Conservation (phyloP, 1,140 invertebrate genomes). For the Charaxes varanes region DNA sequence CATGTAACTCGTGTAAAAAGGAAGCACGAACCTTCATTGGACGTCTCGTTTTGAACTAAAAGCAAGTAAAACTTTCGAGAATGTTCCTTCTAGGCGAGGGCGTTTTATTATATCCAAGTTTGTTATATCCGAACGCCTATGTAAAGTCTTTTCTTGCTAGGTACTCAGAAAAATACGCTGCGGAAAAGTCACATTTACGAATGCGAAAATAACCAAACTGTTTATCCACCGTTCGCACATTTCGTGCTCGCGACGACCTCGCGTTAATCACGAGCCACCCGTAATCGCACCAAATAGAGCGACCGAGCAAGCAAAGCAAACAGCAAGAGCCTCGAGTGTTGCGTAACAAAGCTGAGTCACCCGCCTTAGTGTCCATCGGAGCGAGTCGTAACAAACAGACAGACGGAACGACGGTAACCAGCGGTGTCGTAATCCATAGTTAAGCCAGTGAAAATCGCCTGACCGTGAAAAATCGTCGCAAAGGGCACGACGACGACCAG, state of each 20-base stretch:
- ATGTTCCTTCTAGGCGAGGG: too few relatives aligned
- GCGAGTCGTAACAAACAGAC: slow-evolving; percentile 48
- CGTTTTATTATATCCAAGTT: too few relatives aligned
- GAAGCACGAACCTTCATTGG: too few relatives aligned
- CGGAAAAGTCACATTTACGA: too few relatives aligned
- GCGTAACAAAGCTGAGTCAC: slow-evolving; percentile 56
- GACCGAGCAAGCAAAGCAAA: slow-evolving; percentile 45
- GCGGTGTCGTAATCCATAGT: slow-evolving; percentile 35
- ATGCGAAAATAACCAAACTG: too few relatives aligned
- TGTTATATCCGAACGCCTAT: too few relatives aligned
- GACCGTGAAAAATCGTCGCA: slow-evolving; percentile 49
- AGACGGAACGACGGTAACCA: slow-evolving; percentile 32
- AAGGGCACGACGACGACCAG: slow-evolving; percentile 22
- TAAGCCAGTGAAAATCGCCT: slow-evolving; percentile 37
- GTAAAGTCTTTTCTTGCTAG: too few relatives aligned
- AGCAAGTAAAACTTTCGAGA: too few relatives aligned
- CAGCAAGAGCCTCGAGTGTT: slow-evolving; percentile 42
- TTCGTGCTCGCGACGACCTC: slow-evolving; percentile 29
- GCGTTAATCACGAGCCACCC: slow-evolving; percentile 48
- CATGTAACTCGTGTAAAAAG: too few relatives aligned
- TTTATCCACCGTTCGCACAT: too few relatives aligned
- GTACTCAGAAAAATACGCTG: too few relatives aligned
- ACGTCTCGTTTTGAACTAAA: too few relatives aligned
- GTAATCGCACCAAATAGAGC: slow-evolving; percentile 47
- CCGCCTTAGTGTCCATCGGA: slow-evolving; percentile 29